Percentiles rank a stretch among this genome's conserved stretches.
Conservation (phyloP, 1,140 invertebrate species). For the Caerostris extrusa region DNA sequence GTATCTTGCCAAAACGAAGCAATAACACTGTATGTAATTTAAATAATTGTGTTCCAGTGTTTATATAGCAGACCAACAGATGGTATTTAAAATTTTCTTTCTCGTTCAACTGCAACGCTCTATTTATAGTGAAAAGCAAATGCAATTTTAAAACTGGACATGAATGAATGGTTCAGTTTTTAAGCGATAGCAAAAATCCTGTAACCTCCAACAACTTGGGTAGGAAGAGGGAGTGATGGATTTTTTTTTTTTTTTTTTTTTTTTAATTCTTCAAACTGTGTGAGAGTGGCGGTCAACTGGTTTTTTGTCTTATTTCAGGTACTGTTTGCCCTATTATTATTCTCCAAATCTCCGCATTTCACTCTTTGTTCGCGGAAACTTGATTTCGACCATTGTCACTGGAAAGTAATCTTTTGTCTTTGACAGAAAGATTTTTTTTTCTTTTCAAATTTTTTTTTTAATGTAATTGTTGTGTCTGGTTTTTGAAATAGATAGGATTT, state of each 20-base stretch:
- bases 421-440: not conserved
- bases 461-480: not conserved
- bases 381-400: conserved; percentile 36
- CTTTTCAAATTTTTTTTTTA: not conserved
- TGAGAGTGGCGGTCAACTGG: conserved; percentile 55
- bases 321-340: not conserved
- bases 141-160: not conserved
- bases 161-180: not conserved
- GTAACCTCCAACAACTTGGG: conserved; percentile 25
- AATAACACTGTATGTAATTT: too few species aligned
- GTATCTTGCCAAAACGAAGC: too few species aligned
- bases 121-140: not conserved
- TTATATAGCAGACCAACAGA: not conserved
- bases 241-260: too few species aligned
- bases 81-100: not conserved
- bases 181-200: not conserved
- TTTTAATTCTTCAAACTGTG: conserved; percentile 22
- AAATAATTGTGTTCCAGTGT: too few species aligned
- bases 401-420: not conserved
- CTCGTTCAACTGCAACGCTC: not conserved
- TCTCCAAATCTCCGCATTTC: not conserved
- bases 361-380: conserved; percentile 30
- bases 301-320: conserved; percentile 56
- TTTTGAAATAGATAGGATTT: conserved; percentile 15
- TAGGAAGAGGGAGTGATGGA: not conserved